A percentile compares a stretch with the other conserved stretches of the same genome.
Conservation (phyloP, 2,113 vertebrate species). For the Odocoileus hemionus region DNA sequence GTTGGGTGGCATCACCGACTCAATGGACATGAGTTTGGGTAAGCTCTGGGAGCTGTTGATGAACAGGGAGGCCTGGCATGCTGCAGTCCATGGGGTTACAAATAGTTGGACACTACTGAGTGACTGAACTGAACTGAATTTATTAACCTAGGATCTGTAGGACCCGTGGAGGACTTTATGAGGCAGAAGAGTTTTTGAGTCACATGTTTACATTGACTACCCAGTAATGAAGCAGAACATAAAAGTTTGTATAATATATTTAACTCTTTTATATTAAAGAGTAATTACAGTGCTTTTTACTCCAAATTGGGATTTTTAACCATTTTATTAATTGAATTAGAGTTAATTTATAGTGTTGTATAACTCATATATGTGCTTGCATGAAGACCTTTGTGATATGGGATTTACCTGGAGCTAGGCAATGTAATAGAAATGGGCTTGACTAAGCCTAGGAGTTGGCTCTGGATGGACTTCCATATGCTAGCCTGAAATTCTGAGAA, state of each 20-base stretch:
- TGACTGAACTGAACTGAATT: not conserved
- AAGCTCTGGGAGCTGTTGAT: not conserved
- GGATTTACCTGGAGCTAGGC: not conserved
- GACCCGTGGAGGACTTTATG: not conserved
- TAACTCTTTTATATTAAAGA: not conserved
- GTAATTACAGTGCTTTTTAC: not conserved
- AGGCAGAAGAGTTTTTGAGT: not conserved
- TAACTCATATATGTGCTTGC: not conserved
- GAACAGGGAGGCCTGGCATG: not conserved
- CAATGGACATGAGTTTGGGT: not conserved
- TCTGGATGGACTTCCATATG: accelerated
- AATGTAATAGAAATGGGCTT: not conserved
- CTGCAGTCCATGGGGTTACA: not conserved
- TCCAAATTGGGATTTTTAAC: not conserved
- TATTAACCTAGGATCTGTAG: not conserved
- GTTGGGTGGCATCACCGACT: not conserved
- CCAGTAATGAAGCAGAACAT: not conserved
- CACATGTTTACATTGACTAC: not conserved
- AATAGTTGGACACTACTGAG: not conserved
- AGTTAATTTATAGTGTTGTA: not conserved
- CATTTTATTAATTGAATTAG: not conserved
- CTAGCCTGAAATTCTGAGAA: not conserved
- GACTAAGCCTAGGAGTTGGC: not conserved
- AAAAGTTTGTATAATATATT: not conserved
- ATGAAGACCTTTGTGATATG: not conserved